Evolutionary conservation across 1,140 invertebrate genomes (phyloP).

Genomic region (Conopomorpha cramerella): DNA sequence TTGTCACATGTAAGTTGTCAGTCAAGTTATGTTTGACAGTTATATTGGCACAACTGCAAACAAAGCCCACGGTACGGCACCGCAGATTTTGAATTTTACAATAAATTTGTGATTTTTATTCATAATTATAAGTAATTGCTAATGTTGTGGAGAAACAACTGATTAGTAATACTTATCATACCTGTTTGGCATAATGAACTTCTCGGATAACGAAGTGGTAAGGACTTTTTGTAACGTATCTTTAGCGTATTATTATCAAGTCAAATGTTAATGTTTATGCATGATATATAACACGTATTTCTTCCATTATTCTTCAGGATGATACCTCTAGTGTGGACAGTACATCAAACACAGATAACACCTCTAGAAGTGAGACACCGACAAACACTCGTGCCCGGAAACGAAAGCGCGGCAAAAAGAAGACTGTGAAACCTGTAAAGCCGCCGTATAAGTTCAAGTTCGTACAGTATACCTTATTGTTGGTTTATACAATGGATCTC

Average conservation of each 20-base stretch:
- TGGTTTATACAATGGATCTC: slow-evolving; percentile 4
- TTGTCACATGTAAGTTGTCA: no score
- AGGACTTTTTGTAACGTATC: slow-evolving; percentile 16
- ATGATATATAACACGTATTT: slow-evolving; percentile 3
- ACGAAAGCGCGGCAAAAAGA: slow-evolving; percentile 69
- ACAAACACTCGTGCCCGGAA: slow-evolving; percentile 71
- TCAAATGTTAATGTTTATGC: slow-evolving; percentile 2
- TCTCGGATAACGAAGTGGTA: slow-evolving; percentile 52
- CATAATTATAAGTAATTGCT: no score
- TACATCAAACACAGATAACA: slow-evolving; percentile 81
- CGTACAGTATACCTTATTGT: slow-evolving; percentile 18
- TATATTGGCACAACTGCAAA: no score
- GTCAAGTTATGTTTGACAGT: no score
- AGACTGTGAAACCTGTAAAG: slow-evolving; percentile 68
- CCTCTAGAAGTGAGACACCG: slow-evolving; percentile 86
- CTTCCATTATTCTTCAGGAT: slow-evolving; percentile 48
- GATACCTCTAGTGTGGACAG: slow-evolving; percentile 85
- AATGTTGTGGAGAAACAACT: no score
- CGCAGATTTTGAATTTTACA: no score
- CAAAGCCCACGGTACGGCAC: no score
- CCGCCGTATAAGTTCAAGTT: slow-evolving; percentile 80
- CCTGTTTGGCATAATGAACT: slow-evolving; percentile 21
- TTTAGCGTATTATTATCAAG: slow-evolving; percentile 14
- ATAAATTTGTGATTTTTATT: no score
- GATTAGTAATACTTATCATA: no score